Evolutionary conservation across 2,888 invertebrate species (phyloP).

Genomic region (Pollenia amentaria): DNA sequence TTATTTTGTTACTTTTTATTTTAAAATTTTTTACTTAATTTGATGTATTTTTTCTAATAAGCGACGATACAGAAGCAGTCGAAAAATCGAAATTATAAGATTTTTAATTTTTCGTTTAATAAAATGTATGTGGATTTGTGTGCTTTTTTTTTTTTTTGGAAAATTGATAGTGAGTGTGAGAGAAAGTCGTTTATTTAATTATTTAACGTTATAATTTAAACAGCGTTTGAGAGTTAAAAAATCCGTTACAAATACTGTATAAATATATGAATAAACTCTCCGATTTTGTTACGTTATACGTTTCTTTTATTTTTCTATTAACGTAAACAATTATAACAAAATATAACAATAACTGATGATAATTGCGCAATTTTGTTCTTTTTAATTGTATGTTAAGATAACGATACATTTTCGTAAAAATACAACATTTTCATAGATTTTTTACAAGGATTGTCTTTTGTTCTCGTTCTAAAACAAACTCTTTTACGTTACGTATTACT

Average conservation of each 20-base stretch:
- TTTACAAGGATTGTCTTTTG: constrained; percentile 23
- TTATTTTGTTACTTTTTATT: constrained; percentile 27
- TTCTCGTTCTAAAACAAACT: constrained; percentile 9
- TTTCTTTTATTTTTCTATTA: constrained; percentile 53
- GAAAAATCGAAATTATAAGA: constrained; percentile 7
- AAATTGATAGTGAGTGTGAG: constrained; percentile 36
- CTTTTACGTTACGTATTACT: constrained; percentile 38
- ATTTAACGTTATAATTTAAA: constrained; percentile 65
- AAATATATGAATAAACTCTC: constrained; percentile 46
- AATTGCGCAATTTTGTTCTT: constrained; percentile 82
- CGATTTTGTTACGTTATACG: constrained; percentile 62
- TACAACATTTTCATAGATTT: constrained; percentile 76
- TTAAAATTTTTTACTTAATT: background rate
- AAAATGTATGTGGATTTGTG: constrained; percentile 23
- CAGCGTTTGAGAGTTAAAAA: constrained; percentile 44
- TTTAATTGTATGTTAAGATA: constrained; percentile 83
- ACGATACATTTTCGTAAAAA: constrained; percentile 82
- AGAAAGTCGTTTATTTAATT: constrained; percentile 15
- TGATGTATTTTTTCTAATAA: background rate
- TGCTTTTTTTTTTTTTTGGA: background rate
- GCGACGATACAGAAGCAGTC: background rate
- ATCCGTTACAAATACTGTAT: constrained; percentile 38
- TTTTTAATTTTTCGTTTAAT: background rate
- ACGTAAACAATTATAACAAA: constrained; percentile 76
- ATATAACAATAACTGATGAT: constrained; percentile 83